Evolutionary conservation across 1,140 invertebrate species (phyloP).

Genomic region (Apis cerana): DNA sequence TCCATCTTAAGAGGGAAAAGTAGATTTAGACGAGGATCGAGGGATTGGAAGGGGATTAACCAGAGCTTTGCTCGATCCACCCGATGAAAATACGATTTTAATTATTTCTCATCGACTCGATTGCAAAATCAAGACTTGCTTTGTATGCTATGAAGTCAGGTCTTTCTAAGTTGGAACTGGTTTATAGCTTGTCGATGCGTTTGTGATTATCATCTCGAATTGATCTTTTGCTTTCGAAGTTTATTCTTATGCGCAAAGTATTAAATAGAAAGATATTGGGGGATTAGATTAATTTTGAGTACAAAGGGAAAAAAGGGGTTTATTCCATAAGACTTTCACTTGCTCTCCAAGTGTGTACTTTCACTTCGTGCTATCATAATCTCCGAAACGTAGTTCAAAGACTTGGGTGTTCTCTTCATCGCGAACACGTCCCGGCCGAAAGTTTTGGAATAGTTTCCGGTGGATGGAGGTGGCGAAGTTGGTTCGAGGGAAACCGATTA

Average conservation of each 20-base stretch:
- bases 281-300: too few species aligned
- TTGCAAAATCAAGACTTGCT: too few species aligned
- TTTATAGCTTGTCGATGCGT: too few species aligned
- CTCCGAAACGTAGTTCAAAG: neutral
- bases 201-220: too few species aligned
- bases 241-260: neutral
- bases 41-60: conserved; percentile 51
- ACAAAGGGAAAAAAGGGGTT: too few species aligned
- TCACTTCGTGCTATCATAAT: conserved; percentile 20
- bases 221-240: too few species aligned
- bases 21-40: conserved; percentile 60
- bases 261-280: too few species aligned
- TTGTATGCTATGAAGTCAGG: too few species aligned
- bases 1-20: conserved; percentile 29
- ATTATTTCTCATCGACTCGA: neutral
- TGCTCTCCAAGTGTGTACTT: conserved; percentile 8
- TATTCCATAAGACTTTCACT: neutral
- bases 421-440: neutral
- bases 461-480: neutral
- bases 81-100: neutral
- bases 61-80: conserved; percentile 3
- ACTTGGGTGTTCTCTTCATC: conserved; percentile 17
- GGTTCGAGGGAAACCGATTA: conserved; percentile 29
- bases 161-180: too few species aligned
- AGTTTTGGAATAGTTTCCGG: conserved; percentile 32